Conservation (phyloP, 2,888 invertebrate genomes). For the Alloscopus bannaensis region DNA sequence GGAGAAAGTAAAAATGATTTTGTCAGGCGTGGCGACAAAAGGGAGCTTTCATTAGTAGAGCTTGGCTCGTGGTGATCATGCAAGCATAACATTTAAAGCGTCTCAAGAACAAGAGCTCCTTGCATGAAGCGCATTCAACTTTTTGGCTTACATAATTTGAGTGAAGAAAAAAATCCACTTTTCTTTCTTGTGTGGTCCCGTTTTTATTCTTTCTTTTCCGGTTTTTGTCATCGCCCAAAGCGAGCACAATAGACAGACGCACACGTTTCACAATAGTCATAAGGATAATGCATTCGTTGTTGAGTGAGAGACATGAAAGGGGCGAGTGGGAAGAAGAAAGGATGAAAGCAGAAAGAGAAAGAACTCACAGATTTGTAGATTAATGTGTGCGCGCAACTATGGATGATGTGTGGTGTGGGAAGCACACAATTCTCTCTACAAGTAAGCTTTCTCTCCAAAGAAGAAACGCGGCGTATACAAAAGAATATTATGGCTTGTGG, state of each 20-base stretch:
- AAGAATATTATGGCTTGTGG: no score
- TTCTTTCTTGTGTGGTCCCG: neutral
- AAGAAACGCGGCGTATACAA: no score
- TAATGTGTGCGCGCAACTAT: no score
- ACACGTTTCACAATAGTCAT: neutral
- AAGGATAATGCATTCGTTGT: slow-evolving; percentile 29
- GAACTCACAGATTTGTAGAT: slow-evolving; percentile 16
- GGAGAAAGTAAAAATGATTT: no score
- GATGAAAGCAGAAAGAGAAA: slow-evolving; percentile 9
- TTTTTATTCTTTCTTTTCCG: neutral
- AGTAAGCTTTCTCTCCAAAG: no score
- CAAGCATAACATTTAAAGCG: no score
- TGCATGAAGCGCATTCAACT: no score
- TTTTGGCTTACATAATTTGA: slow-evolving; percentile 39
- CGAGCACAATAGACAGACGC: neutral
- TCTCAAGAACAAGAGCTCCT: no score
- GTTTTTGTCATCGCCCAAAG: neutral
- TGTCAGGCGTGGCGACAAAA: slow-evolving; percentile 20
- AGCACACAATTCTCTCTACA: no score
- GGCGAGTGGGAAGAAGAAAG: slow-evolving; percentile 10
- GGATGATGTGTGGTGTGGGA: no score
- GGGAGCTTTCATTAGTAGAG: no score
- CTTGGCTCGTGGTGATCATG: no score
- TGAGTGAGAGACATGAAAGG: slow-evolving; percentile 4
- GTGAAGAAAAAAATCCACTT: slow-evolving; percentile 6